A percentile compares a stretch with the other conserved stretches of the same genome.
Evolutionary conservation across 2,113 vertebrate genomes (phyloP).

Genomic region (Felis chaus): DNA sequence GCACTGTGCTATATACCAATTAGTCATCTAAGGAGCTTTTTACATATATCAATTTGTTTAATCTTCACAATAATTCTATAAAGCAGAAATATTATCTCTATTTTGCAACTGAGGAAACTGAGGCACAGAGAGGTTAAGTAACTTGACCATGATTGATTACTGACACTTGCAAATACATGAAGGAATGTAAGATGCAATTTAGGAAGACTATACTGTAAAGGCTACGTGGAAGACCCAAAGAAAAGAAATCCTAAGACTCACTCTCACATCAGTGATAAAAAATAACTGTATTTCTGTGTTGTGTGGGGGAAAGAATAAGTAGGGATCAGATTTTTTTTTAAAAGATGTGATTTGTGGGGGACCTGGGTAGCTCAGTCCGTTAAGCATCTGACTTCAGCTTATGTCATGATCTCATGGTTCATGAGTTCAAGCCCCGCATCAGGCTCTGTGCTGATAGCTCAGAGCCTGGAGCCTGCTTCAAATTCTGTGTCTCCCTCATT

Average conservation of each 20-base stretch:
- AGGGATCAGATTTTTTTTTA: not conserved
- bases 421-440: too few species aligned
- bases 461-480: too few species aligned
- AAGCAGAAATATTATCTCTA: not conserved
- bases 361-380: too few species aligned
- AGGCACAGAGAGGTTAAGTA: not conserved
- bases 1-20: not conserved
- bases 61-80: not conserved
- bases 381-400: too few species aligned
- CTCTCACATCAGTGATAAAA: not conserved
- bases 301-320: not conserved
- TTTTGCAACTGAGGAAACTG: conserved; percentile 30
- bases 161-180: not conserved
- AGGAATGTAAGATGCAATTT: not conserved
- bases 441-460: too few species aligned
- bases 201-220: not conserved
- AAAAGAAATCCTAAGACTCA: not conserved
- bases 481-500: too few species aligned
- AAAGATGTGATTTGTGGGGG: not conserved
- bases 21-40: conserved; percentile 23
- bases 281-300: not conserved
- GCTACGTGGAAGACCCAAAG: not conserved
- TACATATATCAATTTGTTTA: not conserved
- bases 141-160: not conserved
- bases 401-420: too few species aligned